Conservation (phyloP, 2,797 vertebrate genomes). For the Tenualosa thibaudeaui region DNA sequence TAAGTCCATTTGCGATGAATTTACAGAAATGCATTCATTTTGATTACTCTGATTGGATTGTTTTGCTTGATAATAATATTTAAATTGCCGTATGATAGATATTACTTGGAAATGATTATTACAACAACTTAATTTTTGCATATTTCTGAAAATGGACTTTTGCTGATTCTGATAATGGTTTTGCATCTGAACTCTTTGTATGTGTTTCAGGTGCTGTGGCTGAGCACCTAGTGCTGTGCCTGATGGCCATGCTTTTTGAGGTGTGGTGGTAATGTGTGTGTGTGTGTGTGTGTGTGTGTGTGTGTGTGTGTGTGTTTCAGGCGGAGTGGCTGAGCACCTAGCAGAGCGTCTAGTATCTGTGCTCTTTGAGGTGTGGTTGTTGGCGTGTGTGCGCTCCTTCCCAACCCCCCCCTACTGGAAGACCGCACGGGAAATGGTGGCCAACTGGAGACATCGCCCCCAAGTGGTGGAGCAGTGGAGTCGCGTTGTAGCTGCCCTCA, state of each 20-base stretch:
- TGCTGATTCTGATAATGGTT: too few species aligned
- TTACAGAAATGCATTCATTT: too few species aligned
- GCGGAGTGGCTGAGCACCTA: slow-evolving; percentile 91
- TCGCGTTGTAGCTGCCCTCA: slow-evolving; percentile 92
- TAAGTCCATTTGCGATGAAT: too few species aligned
- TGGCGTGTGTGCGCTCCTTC: slow-evolving; percentile 91
- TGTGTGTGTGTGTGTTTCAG: slow-evolving; percentile 60
- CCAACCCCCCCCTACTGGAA: slow-evolving; percentile 97
- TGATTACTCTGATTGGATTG: too few species aligned
- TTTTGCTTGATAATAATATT: too few species aligned
- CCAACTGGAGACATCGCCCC: slow-evolving; percentile 95
- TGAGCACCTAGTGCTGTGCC: too few species aligned
- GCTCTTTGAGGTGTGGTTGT: slow-evolving; percentile 94
- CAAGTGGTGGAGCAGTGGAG: slow-evolving; percentile 98
- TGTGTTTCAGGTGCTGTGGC: background rate
- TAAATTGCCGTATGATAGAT: too few species aligned
- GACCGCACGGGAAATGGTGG: slow-evolving; percentile 95
- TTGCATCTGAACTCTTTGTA: too few species aligned
- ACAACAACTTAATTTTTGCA: too few species aligned
- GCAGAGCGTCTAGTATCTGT: slow-evolving; percentile 93
- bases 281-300: background rate
- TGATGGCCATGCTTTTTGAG: too few species aligned
- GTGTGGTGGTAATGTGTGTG: background rate
- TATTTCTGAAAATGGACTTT: too few species aligned
- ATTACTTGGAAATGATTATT: too few species aligned